Conservation (phyloP, 2,888 invertebrate genomes). For the Lymantria monacha region DNA sequence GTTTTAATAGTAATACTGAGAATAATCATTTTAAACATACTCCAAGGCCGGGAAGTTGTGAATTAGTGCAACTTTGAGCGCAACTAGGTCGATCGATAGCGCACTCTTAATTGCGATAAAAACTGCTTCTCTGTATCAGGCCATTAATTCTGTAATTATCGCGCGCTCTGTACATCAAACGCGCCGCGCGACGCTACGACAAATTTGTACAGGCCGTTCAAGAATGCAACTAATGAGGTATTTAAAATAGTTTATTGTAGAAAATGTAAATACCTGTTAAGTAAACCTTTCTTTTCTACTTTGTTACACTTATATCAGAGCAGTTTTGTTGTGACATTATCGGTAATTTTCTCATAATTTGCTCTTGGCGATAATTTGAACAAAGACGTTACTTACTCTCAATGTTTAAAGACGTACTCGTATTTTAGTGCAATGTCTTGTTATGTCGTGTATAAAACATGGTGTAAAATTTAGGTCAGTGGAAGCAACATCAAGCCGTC, state of each 20-base stretch:
- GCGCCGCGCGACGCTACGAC: conserved; percentile 47
- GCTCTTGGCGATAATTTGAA: conserved; percentile 21
- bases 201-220: conserved; percentile 43
- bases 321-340: conserved; percentile 20
- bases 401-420: background rate
- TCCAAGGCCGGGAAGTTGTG: conserved; percentile 57
- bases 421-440: conserved; percentile 1
- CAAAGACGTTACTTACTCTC: conserved; percentile 13
- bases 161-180: conserved; percentile 61
- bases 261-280: conserved; percentile 15
- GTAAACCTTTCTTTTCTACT: conserved; percentile 10
- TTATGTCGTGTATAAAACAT: conserved; percentile 13
- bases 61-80: conserved; percentile 41
- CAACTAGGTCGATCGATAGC: conserved; percentile 60
- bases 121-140: conserved; percentile 58
- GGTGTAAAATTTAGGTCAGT: conserved; percentile 31
- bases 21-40: conserved; percentile 6
- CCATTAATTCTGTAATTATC: conserved; percentile 70
- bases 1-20: conserved; percentile 37
- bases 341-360: conserved; percentile 15
- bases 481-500: conserved; percentile 26
- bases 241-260: conserved; percentile 27
- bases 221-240: conserved; percentile 40
- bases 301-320: conserved; percentile 3
- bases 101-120: conserved; percentile 66